Base-by-base conservation (phyloP, 2,888 invertebrate genomes). In the Anthoptus insignis region DNA sequence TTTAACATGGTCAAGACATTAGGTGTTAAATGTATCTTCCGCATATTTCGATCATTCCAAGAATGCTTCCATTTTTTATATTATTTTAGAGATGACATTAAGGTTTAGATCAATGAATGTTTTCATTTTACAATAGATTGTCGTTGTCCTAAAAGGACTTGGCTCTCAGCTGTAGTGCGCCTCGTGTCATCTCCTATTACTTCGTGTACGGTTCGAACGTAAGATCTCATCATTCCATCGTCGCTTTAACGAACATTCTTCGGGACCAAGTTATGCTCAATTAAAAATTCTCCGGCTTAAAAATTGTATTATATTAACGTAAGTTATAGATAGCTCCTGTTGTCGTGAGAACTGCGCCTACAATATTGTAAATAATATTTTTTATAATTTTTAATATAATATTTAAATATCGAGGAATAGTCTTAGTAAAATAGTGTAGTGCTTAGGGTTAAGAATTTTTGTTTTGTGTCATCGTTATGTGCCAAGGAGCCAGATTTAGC, bases 161-260 rank as follows among this genome's bases (percentile, higher is more conserved):
- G 32, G 29, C n/a, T 14, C 14, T 34, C 24, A 22, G 50, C 52
- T 50, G 50, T 27, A 14, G 21, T 14, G 7, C 39, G 8, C 47
- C 7, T 37, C n/a, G 22, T 56, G 61, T 56, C 61, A 63, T 56
- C 54, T 63, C 37, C 22, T 27, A 21, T 29, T 50, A 37, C 59
- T 13, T 37, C 24, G 21, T 29, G 56, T 57, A 64, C 57, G 50
- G 45, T 59, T 64, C 60, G 73, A 78, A 76, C 78, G 73, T 83
- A 83, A 87, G 92, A 91, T 92, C 92, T 91, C 91, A 92, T 83
- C 92, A 92, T 92, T 92, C 92, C 91, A 91, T 81, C 76, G 71
- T 81, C 75, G 86, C 87, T 89, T 89, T 89, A 88, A 87, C 78
- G 75, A 64, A 64, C 69, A 66, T 69, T 66, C 71, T 73, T 75